Base-by-base conservation (phyloP, 2,888 invertebrate species). In the Athrips mouffetella region DNA sequence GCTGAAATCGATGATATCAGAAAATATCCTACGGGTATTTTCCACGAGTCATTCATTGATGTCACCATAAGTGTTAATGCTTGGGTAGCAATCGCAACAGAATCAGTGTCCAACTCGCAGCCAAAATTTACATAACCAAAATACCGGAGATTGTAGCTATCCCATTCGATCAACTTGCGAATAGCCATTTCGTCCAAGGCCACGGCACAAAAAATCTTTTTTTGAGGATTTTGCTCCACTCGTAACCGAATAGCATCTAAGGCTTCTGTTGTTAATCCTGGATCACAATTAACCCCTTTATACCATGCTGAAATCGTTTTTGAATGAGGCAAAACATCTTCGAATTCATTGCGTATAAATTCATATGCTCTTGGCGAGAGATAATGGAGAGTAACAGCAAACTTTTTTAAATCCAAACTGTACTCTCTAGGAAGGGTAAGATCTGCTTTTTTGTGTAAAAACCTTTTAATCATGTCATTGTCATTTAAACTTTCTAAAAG, bases 91-190 rank as follows among this genome's bases (percentile, higher is more conserved):
- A 21, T 18, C 2, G 20, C 8, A 10, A 20, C 21, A 20, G 3
- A 2, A 8, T 39, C 39, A 2, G 10, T 2, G 2, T 39, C 39
- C 2, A 39, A 11, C 11, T n/a, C 21, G n/a, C 21, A n/a, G 13
- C 55, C 53, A 11, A 51, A 37, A 33, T 53, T 47, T 1, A 53
- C 47, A 30, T 39, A 51, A 8, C 53, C 55, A 33, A 31, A 6
- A 30, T 23, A 51, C 39, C 49, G 21, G n/a, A n/a, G n/a, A n/a
- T n/a, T n/a, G n/a, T n/a, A n/a, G n/a, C n/a, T n/a, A n/a, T n/a
- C n/a, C n/a, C 44, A 59, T 29, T 55, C 51, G 6, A 55, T 30
- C 10, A 3, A 5, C 2, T 11, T 6, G 6, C 42, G 27, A 10
- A 42, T 42, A 6, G 25, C 29, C 42, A 42, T 42, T 13, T 29